phyloP scores from a whole-genome alignment of 2,888 invertebrate genomes.

The Teleiodes luculella region DNA sequence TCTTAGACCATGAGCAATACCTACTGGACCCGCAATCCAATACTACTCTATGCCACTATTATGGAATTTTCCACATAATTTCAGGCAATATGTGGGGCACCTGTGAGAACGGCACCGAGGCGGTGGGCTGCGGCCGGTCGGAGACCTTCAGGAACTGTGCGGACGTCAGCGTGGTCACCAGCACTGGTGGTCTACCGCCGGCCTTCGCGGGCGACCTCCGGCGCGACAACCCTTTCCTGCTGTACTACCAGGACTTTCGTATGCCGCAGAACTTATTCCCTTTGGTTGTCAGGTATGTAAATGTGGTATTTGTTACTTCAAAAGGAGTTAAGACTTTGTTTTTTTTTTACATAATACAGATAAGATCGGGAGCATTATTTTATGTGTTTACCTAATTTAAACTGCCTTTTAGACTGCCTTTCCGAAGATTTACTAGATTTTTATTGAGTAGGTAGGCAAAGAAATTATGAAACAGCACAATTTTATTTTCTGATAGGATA shows the following conservation, averaged over 20 bases:
- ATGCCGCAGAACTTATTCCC: conserved; percentile 84
- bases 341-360: too few relatives aligned
- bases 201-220: conserved; percentile 81
- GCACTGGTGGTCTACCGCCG: conserved; percentile 86
- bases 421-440: too few relatives aligned
- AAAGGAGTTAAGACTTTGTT: background rate
- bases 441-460: too few relatives aligned
- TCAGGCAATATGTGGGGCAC: conserved; percentile 94
- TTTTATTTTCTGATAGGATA: too few relatives aligned
- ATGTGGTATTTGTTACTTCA: background rate
- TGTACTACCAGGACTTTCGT: conserved; percentile 86
- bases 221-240: conserved; percentile 83
- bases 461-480: too few relatives aligned
- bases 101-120: conserved; percentile 90
- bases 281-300: conserved; percentile 83
- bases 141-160: conserved; percentile 96
- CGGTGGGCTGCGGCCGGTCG: conserved; percentile 92
- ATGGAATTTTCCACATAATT: conserved; percentile 8
- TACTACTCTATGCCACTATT: too few relatives aligned
- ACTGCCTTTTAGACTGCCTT: too few relatives aligned
- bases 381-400: too few relatives aligned
- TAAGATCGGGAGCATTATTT: too few relatives aligned
- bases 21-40: too few relatives aligned
- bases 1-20: too few relatives aligned
- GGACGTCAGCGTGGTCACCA: conserved; percentile 89